Evolutionary conservation across 2,888 invertebrate genomes (phyloP), one percentile per base, ranked within the genome.

Genomic region (Pardosa pseudoannulata): DNA sequence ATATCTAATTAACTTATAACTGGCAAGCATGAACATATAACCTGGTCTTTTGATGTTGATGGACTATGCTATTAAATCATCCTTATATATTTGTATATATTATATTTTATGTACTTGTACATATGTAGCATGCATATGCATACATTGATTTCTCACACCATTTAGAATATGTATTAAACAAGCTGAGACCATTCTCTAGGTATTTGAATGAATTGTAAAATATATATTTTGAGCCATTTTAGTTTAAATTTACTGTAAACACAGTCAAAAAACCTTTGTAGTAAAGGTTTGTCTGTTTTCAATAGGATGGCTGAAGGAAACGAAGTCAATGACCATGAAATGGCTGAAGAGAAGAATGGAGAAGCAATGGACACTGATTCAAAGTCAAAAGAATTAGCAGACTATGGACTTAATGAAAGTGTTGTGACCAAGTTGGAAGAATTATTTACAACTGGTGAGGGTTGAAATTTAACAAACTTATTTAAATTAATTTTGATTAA

Each of bases 321-420:
- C 67, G 89, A 88, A 73, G 88, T 89, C 78, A 90, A 90, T 79
- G 90, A 90, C 82, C 89, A 89, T 39, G 90, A 90, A 75, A 89
- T 89, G 88, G 82, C 87, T 9, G 89, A 89, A 56, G 85, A 75
- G 5, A 87, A 87, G 36, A 87, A 87, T 72, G 80, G 76, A 27
- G 88, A 88, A 19, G 91, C 92, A 89, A 93, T 94, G 92, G 94
- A 94, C 91, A 79, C 88, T 23, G 78, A 73, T 46, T 90, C 96
- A 93, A 97, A 98, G 93, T 97, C 96, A 93, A 95, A 95, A 92
- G 97, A 97, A 94, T 94, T 98, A 91, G 94, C 98, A 91, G 96
- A 97, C 92, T 97, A 97, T 94, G 98, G 98, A 93, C 95, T 98
- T 92, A 96, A 97, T 93, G 95, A 96, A 92, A 97, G 96, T 94